Evolutionary conservation across 2,113 vertebrate species (phyloP), one percentile per base, ranked within the genome.

Genomic region (Nothocercus julius): DNA sequence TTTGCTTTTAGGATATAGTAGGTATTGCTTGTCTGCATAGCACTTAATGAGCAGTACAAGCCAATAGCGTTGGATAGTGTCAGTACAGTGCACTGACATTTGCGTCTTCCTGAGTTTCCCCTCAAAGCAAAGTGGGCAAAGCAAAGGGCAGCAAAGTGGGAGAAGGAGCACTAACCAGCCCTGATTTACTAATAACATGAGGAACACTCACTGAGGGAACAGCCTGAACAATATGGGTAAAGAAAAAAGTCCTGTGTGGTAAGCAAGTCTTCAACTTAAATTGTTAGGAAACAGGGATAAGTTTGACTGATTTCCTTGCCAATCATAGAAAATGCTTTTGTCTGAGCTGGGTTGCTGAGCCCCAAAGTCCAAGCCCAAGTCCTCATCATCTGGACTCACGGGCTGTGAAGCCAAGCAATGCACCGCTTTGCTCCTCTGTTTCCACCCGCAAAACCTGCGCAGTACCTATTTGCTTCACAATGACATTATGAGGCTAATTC

Each of bases 21-120:
- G 42, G 12, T 61, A 34, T 92, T 93, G 76, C 82, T 76, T 82
- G 30, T 47, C 40, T 85, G 36, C 20, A 36, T 63, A 56, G 36
- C 18, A 88, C 28, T 44, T 92, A 81, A 86, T 38, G 51, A 83
- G n/a, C 45, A 78, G 19, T 30, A 53, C 15, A 47, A 68, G 20
- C 5, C 15, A 72, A 68, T 1, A 86, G n/a, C 13, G 10, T n/a
- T 24, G 63, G 72, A 54, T 25, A 1, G 1, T 27, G 72, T 49
- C 30, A 1, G 1, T 27, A 30, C 16, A 3, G 12, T 62, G 40
- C 1, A 0, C 36, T 90, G 85, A 74, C 51, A 67, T 69, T 87
- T 66, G 34, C 74, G 21, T 56, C 72, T 68, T 56, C 6, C 28
- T 70, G 93, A 86, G 40, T 54, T 87, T 36, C 36, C 36, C 36